Conservation (phyloP, 2,888 invertebrate species). For the Brenthis daphne region DNA sequence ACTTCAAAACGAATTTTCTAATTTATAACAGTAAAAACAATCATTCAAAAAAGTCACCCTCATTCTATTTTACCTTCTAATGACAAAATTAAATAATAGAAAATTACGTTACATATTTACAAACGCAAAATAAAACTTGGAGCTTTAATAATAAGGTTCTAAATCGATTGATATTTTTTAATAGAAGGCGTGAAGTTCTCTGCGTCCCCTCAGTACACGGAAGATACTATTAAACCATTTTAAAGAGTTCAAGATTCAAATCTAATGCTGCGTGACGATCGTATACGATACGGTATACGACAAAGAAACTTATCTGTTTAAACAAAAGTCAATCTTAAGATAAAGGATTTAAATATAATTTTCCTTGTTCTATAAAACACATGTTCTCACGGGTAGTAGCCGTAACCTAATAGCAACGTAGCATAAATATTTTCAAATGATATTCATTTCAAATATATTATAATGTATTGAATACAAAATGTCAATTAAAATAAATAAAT, state of each 20-base stretch:
- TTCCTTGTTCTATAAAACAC: not conserved
- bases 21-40: constrained; percentile 17
- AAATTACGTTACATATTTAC: no score
- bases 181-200: constrained; percentile 38
- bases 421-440: constrained; percentile 38
- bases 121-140: constrained; percentile 1
- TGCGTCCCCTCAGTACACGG: constrained; percentile 47
- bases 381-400: constrained; percentile 18
- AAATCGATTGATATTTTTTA: constrained; percentile 22
- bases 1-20: constrained; percentile 3
- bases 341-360: not conserved
- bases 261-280: constrained; percentile 74
- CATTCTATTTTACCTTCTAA: constrained; percentile 30
- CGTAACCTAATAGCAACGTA: constrained; percentile 53
- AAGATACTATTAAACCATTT: constrained; percentile 66
- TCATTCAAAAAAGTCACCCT: constrained; percentile 5
- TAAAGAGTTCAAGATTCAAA: constrained; percentile 74
- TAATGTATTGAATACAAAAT: constrained; percentile 35
- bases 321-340: not conserved
- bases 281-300: constrained; percentile 51
- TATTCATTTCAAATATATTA: constrained; percentile 38
- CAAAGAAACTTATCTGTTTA: not conserved
- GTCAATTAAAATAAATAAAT: no score
- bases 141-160: not conserved
- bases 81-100: constrained; percentile 26